Evolutionary conservation across 2,797 vertebrate species (phyloP).

Genomic region (Novumbra hubbsi): DNA sequence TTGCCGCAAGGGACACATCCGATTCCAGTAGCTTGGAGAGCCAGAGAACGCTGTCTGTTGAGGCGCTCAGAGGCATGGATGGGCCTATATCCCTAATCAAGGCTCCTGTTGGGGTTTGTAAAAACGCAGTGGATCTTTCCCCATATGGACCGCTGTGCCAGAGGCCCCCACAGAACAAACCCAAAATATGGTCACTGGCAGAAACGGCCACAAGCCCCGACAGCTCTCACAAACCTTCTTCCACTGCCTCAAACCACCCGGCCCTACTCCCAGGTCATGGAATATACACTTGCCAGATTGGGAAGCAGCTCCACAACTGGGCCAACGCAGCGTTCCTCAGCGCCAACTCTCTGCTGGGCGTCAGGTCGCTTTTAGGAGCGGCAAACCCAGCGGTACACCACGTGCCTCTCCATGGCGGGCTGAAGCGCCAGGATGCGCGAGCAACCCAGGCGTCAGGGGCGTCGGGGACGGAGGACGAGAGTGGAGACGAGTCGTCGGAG

Average conservation of each 20-base stretch:
- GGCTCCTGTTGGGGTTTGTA: constrained; percentile 75
- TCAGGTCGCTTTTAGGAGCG: constrained; percentile 89
- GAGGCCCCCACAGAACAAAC: constrained; percentile 86
- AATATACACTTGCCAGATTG: constrained; percentile 98
- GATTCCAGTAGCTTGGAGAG: constrained; percentile 65
- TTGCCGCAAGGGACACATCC: constrained; percentile 66
- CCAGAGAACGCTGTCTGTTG: constrained; percentile 74
- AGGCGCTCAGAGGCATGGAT: constrained; percentile 69
- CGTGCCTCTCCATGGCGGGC: constrained; percentile 76
- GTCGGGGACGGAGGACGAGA: constrained; percentile 79
- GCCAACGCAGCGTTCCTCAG: constrained; percentile 94
- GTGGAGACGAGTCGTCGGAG: constrained; percentile 84
- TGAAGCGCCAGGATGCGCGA: constrained; percentile 73
- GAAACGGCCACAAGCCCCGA: constrained; percentile 96
- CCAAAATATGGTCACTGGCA: constrained; percentile 98
- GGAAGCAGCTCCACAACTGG: constrained; percentile 97
- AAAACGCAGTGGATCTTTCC: constrained; percentile 76
- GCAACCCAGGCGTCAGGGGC: constrained; percentile 65
- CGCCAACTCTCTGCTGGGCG: constrained; percentile 91
- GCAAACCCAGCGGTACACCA: constrained; percentile 79
- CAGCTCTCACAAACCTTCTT: constrained; percentile 79
- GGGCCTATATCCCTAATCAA: constrained; percentile 76
- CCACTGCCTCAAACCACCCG: constrained; percentile 81
- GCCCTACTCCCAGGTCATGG: constrained; percentile 94
- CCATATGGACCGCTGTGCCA: constrained; percentile 80